These are phyloP conservation scores for Cichlasoma orientale DNA, from an alignment of 2,797 vertebrate genomes.

Conservation along the genomic window DNA sequence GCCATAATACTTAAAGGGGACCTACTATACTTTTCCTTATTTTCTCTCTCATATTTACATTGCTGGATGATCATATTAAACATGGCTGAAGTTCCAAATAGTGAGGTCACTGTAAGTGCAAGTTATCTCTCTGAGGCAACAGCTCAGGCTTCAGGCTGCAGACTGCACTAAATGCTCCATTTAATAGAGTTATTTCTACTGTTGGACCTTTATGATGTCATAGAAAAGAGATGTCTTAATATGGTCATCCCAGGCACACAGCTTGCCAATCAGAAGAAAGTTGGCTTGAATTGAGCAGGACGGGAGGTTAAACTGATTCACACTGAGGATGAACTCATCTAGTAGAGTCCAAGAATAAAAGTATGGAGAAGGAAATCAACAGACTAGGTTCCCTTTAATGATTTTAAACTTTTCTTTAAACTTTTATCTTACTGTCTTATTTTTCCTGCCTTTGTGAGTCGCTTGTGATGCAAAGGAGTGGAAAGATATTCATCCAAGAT, in stretches of 20 bases:
- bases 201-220: neutral
- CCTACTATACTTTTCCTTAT: no score
- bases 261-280: no score
- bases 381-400: neutral
- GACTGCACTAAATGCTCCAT: neutral
- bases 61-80: no score
- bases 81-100: no score
- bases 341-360: neutral
- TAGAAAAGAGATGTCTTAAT: no score
- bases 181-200: no score
- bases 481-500: conserved; percentile 66
- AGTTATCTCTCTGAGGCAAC: neutral
- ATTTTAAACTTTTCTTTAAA: neutral
- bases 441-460: conserved; percentile 41
- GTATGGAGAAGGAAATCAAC: neutral
- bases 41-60: no score
- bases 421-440: neutral
- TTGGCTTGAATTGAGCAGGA: no score
- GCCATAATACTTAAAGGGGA: neutral
- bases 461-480: conserved; percentile 67
- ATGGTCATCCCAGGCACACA: no score
- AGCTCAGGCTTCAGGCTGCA: neutral
- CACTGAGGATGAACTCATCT: no score
- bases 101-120: neutral
- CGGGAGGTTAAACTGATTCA: no score